These are phyloP conservation scores for Palythoa grandiflora DNA, from an alignment of 92 coral and sea anemone genomes.

Conservation along the genomic window DNA sequence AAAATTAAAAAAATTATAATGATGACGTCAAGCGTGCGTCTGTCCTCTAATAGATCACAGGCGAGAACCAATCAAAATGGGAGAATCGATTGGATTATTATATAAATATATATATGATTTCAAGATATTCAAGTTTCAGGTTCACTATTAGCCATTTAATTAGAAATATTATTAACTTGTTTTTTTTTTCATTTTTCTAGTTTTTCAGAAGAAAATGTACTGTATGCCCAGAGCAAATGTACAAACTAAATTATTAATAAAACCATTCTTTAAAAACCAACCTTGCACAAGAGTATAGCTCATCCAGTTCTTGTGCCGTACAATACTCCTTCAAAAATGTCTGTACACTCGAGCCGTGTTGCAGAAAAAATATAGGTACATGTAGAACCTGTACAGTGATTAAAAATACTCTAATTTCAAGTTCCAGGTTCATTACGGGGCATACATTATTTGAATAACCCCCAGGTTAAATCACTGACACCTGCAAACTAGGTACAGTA, in stretches of 20 bases:
- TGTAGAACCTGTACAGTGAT: neutral
- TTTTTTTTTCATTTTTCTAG: neutral
- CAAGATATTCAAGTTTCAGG: conserved; percentile 6
- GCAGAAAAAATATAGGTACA: neutral
- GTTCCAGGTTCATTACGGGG: conserved; percentile 14
- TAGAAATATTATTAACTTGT: neutral
- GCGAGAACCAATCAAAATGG: too few species aligned
- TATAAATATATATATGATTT: neutral
- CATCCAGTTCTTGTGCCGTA: conserved; percentile 6
- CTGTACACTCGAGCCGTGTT: neutral
- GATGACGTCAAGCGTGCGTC: too few species aligned
- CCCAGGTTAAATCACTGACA: conserved; percentile 6
- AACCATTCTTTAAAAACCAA: neutral
- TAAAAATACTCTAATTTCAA: neutral
- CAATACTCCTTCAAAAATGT: neutral
- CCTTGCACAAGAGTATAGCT: conserved; percentile 5
- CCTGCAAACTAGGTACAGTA: neutral
- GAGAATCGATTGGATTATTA: too few species aligned
- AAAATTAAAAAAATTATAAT: too few species aligned
- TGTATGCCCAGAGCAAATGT: neutral
- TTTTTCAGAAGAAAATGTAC: neutral
- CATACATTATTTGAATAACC: neutral
- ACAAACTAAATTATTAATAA: neutral
- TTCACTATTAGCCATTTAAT: neutral
- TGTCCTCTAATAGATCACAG: too few species aligned